phyloP scores from a whole-genome alignment of 1,140 invertebrate species.

The Megalopta genalis region DNA sequence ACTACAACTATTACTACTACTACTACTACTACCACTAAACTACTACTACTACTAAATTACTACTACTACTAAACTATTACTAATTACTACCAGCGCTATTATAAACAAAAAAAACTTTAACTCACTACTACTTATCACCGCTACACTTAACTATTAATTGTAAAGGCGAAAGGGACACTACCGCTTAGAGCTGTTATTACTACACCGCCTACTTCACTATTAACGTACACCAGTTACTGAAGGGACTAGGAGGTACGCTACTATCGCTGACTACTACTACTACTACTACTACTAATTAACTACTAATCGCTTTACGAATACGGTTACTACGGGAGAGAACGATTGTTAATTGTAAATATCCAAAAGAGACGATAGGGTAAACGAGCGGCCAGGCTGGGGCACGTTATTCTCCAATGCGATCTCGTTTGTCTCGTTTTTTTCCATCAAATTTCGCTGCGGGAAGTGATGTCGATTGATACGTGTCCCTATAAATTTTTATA shows the following conservation, averaged over 20 bases:
- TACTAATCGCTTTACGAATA: conserved; percentile 38
- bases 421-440: too few relatives aligned
- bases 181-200: conserved; percentile 40
- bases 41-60: conserved; percentile 35
- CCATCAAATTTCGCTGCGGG: too few relatives aligned
- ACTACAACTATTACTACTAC: conserved; percentile 40
- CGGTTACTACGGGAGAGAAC: conserved; percentile 34
- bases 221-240: conserved; percentile 14
- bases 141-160: conserved; percentile 56
- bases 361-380: conserved; percentile 13
- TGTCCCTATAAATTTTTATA: too few relatives aligned
- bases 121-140: conserved; percentile 56
- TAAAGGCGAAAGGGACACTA: conserved; percentile 30
- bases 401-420: background rate
- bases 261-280: conserved; percentile 30
- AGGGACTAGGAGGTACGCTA: background rate
- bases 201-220: conserved; percentile 43
- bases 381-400: background rate
- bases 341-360: conserved; percentile 35
- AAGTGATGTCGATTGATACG: too few relatives aligned
- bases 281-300: conserved; percentile 18
- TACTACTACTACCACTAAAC: conserved; percentile 35
- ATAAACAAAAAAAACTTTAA: conserved; percentile 33
- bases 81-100: conserved; percentile 47
- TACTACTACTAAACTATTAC: conserved; percentile 50